Base-by-base conservation (phyloP, 2,113 vertebrate genomes). In the Zootoca vivipara region DNA sequence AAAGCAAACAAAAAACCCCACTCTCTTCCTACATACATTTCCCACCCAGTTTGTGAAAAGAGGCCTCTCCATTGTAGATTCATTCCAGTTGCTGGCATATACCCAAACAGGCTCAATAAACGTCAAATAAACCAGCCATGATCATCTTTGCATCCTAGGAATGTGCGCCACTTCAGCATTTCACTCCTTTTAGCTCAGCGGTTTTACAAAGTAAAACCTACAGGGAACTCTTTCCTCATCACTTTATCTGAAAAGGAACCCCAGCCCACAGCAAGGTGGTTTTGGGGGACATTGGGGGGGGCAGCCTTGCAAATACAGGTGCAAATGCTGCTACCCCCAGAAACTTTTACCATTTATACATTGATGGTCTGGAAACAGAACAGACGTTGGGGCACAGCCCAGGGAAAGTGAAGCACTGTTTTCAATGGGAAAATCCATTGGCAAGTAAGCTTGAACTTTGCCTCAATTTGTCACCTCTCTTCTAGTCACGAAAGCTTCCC, bases 81-180 rank as follows among this genome's bases (percentile, higher is more conserved):
- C 52, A 83, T 82, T 88, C 67, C 62, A 88, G 40, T 22, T 12
- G 89, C 81, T 16, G n/a, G 16, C 86, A 58, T 38, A 87, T 3
- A 4, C 40, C 15, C 0, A 0, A 1, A 46, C 58, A 81, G 69
- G 70, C n/a, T 18, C 74, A n/a, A 18, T 77, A 82, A 89, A 81
- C n/a, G 10, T 62, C 78, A 64, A 20, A 65, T 42, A 40, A 80
- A 73, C 20, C 0, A 7, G 58, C 40, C 64, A 62, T 1, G 30
- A 78, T 16, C 88, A 22, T 88, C 69, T 88, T 22, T 69, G 1
- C 42, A 87, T 65, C 79, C 7, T 0, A 87, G 83, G 92, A 92
- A 78, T 46, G 30, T 72, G 90, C 75, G 77, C 77, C 86, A 83
- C 92, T 75, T 40, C 28, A 91, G 56, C 3, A 24, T 87, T 79